Conservation (phyloP, 2,888 invertebrate species). For the Trichogramma dendrolimi region DNA sequence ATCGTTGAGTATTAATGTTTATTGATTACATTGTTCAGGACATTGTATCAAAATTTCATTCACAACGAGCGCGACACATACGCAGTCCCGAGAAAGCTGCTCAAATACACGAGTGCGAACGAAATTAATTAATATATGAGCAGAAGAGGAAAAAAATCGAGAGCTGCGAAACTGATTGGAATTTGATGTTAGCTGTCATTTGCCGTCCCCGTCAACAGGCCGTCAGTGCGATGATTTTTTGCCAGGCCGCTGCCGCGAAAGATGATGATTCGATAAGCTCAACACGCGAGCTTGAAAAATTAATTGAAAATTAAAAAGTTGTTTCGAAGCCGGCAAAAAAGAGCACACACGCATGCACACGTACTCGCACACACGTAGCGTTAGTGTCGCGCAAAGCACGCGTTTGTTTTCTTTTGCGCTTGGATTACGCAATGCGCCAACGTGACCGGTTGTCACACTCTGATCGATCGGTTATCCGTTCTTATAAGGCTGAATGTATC, state of each 20-base stretch:
- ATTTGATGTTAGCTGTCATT: no score
- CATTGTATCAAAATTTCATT: no score
- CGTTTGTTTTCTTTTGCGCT: no score
- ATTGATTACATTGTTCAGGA: no score
- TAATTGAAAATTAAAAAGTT: constrained; percentile 24
- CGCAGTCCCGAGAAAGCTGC: no score
- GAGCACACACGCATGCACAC: neutral
- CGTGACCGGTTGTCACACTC: constrained; percentile 23
- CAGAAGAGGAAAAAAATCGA: neutral
- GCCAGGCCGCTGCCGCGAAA: neutral
- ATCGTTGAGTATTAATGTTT: no score
- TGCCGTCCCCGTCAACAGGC: no score
- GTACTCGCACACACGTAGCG: constrained; percentile 16
- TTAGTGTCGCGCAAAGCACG: constrained; percentile 7
- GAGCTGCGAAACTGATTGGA: neutral
- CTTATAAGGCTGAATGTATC: no score
- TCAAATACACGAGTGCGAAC: neutral
- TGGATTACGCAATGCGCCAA: neutral
- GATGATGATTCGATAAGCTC: neutral
- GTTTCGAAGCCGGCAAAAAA: constrained; percentile 3
- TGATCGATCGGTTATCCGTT: constrained; percentile 22
- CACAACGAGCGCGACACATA: no score
- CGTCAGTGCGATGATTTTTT: neutral
- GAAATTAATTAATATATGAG: neutral
- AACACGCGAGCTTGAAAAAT: neutral